Evolutionary conservation across 2,113 vertebrate genomes (phyloP).

Genomic region (Tricholaema leucomelas): DNA sequence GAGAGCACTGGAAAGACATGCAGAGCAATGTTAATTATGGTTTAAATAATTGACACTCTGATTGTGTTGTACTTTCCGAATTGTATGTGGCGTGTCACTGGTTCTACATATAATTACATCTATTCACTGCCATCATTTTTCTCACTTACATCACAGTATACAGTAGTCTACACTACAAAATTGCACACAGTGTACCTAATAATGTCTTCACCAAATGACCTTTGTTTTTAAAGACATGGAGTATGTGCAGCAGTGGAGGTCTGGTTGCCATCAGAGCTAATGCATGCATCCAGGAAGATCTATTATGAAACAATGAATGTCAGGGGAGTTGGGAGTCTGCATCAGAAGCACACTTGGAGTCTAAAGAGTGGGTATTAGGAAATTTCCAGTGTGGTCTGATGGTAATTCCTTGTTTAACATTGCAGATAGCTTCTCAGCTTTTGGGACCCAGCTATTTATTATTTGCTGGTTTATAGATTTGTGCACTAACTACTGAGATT

Average conservation of each 20-base stretch:
- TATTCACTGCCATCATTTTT: constrained; percentile 55
- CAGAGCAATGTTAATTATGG: constrained; percentile 86
- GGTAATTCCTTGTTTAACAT: constrained; percentile 33
- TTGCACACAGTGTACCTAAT: not conserved
- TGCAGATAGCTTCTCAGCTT: not conserved
- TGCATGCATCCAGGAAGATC: constrained; percentile 42
- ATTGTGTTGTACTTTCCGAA: constrained; percentile 73
- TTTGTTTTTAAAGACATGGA: constrained; percentile 42
- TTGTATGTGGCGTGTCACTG: constrained; percentile 59
- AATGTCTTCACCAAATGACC: constrained; percentile 40
- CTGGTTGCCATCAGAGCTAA: constrained; percentile 11
- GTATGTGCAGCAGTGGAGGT: not conserved
- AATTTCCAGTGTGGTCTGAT: constrained; percentile 37
- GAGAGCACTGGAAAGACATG: constrained; percentile 80
- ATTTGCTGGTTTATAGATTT: constrained; percentile 1
- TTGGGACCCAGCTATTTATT: not conserved
- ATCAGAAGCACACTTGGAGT: not conserved
- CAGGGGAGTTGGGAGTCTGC: constrained; percentile 40
- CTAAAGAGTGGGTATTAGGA: constrained; percentile 27
- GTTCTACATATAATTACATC: constrained; percentile 71
- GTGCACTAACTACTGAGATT: not conserved
- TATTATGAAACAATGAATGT: constrained; percentile 33
- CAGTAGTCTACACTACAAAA: constrained; percentile 14
- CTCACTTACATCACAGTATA: constrained; percentile 35
- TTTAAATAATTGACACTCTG: constrained; percentile 83